These are phyloP conservation scores for Ibycter americanus DNA, from an alignment of 2,797 vertebrate species.

Conservation along the genomic window DNA sequence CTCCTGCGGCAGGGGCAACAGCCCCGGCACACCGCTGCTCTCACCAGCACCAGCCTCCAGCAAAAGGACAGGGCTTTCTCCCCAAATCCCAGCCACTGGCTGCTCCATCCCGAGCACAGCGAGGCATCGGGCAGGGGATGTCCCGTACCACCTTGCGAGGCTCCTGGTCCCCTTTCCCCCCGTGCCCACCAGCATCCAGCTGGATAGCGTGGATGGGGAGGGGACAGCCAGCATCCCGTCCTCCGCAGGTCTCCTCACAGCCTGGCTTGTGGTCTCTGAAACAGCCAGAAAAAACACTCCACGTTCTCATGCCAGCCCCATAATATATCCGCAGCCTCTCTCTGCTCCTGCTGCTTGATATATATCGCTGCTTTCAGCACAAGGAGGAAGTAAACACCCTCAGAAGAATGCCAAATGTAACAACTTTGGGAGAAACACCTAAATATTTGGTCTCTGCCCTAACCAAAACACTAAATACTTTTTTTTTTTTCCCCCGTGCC, in stretches of 20 bases:
- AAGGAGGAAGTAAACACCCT: not conserved
- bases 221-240: not conserved
- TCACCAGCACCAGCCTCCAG: not conserved
- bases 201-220: fast-evolving
- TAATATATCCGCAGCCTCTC: fast-evolving
- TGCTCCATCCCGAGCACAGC: fast-evolving
- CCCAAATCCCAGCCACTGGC: not conserved
- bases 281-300: not conserved
- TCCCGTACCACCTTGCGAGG: not conserved
- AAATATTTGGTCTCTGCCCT: not conserved
- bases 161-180: not conserved
- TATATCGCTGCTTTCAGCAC: fast-evolving
- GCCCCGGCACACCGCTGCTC: not conserved
- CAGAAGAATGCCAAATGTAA: not conserved
- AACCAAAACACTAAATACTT: not conserved
- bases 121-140: fast-evolving
- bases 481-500: fast-evolving
- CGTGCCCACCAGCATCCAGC: too few relatives aligned
- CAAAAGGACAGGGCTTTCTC: not conserved
- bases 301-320: fast-evolving
- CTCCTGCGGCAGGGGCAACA: not conserved
- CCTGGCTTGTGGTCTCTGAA: not conserved
- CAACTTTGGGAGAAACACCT: not conserved
- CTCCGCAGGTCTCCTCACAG: fast-evolving
- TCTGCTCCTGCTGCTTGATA: not conserved